phyloP scores from a whole-genome alignment of 2,888 invertebrate genomes.

The Callosobruchus maculatus region DNA sequence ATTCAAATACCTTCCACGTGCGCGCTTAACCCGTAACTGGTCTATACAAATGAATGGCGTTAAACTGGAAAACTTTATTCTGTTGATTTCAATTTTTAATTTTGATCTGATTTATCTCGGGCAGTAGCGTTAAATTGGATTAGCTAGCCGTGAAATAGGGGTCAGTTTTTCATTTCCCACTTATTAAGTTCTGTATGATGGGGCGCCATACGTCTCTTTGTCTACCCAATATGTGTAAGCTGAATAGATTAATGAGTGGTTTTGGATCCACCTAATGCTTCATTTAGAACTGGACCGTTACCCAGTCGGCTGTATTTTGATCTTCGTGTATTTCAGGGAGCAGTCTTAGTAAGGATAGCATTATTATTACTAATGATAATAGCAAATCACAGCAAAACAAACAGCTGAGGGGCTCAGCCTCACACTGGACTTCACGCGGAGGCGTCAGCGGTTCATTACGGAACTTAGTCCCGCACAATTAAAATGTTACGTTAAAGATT shows the following conservation, averaged over 20 bases:
- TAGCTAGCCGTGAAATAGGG: conserved; percentile 27
- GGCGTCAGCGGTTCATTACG: too few species aligned
- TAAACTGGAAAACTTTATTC: background rate
- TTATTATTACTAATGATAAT: too few species aligned
- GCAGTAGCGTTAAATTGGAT: conserved; percentile 23
- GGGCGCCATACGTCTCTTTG: background rate
- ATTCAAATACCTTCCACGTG: background rate
- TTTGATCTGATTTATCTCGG: conserved; percentile 23
- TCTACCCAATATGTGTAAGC: background rate
- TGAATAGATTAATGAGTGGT: background rate
- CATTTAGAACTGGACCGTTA: background rate
- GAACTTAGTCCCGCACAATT: too few species aligned
- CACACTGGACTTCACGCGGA: too few species aligned
- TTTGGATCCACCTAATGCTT: background rate
- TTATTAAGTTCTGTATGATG: conserved; percentile 15
- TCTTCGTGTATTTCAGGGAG: too few species aligned
- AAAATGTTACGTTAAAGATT: too few species aligned
- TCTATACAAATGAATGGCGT: background rate
- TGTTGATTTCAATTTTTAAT: conserved; percentile 23
- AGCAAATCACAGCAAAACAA: too few species aligned
- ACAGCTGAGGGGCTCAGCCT: too few species aligned
- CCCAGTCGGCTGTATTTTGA: background rate
- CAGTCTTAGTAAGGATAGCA: too few species aligned
- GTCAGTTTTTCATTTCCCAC: conserved; percentile 23
- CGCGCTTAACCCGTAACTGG: background rate